phyloP scores from a whole-genome alignment of 2,113 vertebrate species.

The Tetrao urogallus region DNA sequence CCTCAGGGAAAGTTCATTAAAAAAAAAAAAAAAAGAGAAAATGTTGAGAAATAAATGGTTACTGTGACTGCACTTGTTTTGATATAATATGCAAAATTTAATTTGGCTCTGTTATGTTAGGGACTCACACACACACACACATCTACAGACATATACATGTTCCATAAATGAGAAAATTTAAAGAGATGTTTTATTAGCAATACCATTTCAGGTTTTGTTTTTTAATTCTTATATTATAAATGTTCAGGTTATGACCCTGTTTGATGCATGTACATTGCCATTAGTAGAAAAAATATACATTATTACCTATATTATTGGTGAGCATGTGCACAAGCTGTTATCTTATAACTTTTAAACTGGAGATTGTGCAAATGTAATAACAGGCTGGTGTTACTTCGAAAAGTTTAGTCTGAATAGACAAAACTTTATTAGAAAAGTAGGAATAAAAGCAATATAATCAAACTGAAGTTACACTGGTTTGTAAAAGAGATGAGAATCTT shows the following conservation, averaged over 20 bases:
- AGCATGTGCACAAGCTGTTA: background rate
- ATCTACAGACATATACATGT: background rate
- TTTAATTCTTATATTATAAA: constrained; percentile 59
- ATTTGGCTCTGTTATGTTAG: constrained; percentile 62
- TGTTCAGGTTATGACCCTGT: constrained; percentile 27
- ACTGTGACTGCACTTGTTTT: constrained; percentile 73
- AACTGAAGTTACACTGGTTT: rapidly evolving
- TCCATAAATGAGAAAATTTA: constrained; percentile 52
- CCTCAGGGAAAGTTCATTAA: constrained; percentile 74
- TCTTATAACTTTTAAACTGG: background rate
- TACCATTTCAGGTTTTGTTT: constrained; percentile 55
- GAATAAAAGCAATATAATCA: background rate
- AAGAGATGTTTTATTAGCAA: constrained; percentile 69
- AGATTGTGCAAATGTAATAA: background rate
- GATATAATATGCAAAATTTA: constrained; percentile 77
- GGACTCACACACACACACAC: background rate
- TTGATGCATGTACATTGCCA: constrained; percentile 27
- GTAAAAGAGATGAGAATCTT: background rate
- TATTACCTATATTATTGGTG: constrained; percentile 12
- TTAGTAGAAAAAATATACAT: constrained; percentile 22
- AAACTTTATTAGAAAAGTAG: background rate
- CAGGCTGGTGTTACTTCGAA: background rate
- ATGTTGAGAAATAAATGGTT: constrained; percentile 71
- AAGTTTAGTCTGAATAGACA: background rate
- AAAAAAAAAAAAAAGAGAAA: constrained; percentile 73